Percentiles rank a stretch among this genome's conserved stretches.
phyloP scores from a whole-genome alignment of 1,140 invertebrate genomes.

The Melitaea cinxia region DNA sequence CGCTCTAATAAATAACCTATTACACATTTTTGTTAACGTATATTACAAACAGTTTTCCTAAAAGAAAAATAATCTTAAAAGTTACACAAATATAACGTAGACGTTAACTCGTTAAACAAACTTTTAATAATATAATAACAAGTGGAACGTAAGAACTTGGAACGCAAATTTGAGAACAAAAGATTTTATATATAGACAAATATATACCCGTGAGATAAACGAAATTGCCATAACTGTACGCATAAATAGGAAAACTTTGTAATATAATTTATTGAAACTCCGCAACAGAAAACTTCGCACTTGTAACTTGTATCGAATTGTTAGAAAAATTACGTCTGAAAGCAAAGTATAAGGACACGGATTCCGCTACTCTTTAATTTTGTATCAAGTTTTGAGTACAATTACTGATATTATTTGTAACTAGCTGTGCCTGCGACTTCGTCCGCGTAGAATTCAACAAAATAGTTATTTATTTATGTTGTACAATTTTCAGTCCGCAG shows the following conservation, averaged over 20 bases:
- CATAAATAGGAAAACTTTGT: constrained; percentile 42
- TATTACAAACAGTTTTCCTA: too few species aligned
- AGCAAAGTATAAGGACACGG: constrained; percentile 28
- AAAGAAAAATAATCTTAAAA: too few species aligned
- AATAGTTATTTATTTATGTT: too few species aligned
- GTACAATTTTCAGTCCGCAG: too few species aligned
- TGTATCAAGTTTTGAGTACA: neutral
- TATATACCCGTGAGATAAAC: neutral
- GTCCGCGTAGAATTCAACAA: too few species aligned
- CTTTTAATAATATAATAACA: too few species aligned
- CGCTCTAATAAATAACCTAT: too few species aligned
- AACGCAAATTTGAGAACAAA: neutral
- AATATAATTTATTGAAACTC: constrained; percentile 43
- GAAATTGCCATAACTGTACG: neutral
- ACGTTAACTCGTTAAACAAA: too few species aligned
- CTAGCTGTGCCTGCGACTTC: too few species aligned
- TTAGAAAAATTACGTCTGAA: constrained; percentile 36
- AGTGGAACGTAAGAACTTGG: neutral
- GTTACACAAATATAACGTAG: too few species aligned
- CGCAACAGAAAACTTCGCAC: constrained; percentile 42
- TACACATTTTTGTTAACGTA: too few species aligned
- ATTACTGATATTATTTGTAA: neutral
- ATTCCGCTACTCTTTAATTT: neutral
- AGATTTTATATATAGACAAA: too few species aligned
- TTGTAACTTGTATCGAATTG: constrained; percentile 38